These are phyloP conservation scores for Cromileptes altivelis DNA, from an alignment of 2,113 vertebrate genomes.

Conservation along the genomic window DNA sequence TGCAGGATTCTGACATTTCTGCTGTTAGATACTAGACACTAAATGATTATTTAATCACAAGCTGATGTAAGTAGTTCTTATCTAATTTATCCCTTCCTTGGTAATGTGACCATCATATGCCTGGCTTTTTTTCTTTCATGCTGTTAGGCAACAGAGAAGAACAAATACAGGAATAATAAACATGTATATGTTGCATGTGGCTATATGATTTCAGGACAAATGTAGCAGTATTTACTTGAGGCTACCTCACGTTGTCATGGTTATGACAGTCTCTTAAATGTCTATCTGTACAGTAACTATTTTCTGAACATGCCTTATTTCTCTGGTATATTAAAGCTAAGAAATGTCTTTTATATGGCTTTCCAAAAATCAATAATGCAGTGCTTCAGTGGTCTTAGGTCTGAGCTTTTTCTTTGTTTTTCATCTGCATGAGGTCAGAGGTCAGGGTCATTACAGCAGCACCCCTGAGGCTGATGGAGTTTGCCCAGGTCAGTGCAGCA, in stretches of 20 bases:
- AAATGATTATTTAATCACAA: background rate
- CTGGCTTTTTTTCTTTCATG: background rate
- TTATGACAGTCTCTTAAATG: background rate
- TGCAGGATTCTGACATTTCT: background rate
- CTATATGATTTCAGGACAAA: background rate
- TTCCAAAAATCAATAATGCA: background rate
- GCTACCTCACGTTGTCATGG: background rate
- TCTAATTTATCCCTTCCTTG: background rate
- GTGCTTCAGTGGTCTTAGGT: background rate
- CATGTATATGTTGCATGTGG: background rate
- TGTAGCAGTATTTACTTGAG: background rate
- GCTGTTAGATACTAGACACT: background rate
- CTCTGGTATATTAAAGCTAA: background rate
- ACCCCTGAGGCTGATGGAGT: background rate
- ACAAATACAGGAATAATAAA: background rate
- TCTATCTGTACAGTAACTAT: background rate
- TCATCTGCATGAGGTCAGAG: background rate
- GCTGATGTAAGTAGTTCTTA: background rate
- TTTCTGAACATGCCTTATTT: too few relatives aligned
- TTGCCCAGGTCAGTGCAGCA: constrained; percentile 5
- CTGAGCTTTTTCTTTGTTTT: background rate
- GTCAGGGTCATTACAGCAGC: constrained; percentile 4
- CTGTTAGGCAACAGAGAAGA: background rate
- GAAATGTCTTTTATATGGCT: background rate
- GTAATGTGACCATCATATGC: background rate